These are phyloP conservation scores for Diploptera punctata DNA, from an alignment of 2,888 invertebrate genomes.

Conservation along the genomic window DNA sequence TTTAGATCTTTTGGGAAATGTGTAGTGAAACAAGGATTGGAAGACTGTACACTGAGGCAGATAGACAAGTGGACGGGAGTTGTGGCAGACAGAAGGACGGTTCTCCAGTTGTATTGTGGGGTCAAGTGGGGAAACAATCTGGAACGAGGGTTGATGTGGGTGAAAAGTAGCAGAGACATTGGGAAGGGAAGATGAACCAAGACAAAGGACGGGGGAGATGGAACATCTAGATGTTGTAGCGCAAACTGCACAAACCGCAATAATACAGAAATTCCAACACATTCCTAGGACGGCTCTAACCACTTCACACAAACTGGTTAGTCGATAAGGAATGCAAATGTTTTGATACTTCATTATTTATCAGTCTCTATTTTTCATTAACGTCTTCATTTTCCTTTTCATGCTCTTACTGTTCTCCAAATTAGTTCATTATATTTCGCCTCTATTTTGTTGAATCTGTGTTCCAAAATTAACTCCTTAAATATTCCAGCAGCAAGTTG, in stretches of 20 bases:
- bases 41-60: neutral
- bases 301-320: too few relatives aligned
- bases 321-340: too few relatives aligned
- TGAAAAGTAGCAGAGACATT: conserved; percentile 20
- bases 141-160: conserved; percentile 19
- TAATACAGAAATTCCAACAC: conserved; percentile 15
- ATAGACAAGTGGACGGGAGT: conserved; percentile 2
- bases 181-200: conserved; percentile 17
- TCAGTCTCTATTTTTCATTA: too few relatives aligned
- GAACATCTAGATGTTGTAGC: neutral
- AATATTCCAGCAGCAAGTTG: too few relatives aligned
- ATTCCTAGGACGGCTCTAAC: neutral
- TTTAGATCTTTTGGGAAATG: too few relatives aligned
- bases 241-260: neutral
- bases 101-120: conserved; percentile 19
- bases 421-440: too few relatives aligned
- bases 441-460: too few relatives aligned
- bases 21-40: too few relatives aligned
- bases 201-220: neutral
- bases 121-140: conserved; percentile 24
- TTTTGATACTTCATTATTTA: too few relatives aligned
- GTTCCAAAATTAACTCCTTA: too few relatives aligned
- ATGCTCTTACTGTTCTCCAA: too few relatives aligned
- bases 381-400: too few relatives aligned
- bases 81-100: conserved; percentile 16